Conservation (phyloP, 2,888 invertebrate genomes). For the Eulithis prunata region DNA sequence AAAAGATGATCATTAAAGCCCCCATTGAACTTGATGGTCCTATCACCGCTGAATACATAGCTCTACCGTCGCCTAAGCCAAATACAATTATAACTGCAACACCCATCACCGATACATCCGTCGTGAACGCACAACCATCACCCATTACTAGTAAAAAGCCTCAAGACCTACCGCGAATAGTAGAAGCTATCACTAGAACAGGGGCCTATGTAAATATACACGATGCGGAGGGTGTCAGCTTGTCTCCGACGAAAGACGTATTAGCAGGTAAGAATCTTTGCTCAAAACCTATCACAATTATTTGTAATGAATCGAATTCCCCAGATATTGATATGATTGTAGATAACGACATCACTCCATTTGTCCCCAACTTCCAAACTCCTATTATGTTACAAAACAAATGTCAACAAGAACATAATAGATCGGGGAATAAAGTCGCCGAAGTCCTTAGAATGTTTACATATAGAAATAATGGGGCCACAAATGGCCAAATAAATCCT, state of each 20-base stretch:
- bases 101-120: conserved; percentile 68
- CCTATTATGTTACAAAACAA: conserved; percentile 74
- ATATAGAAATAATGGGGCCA: conserved; percentile 62
- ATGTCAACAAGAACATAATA: conserved; percentile 59
- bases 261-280: conserved; percentile 87
- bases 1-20: conserved; percentile 86
- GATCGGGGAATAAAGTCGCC: conserved; percentile 68
- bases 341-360: conserved; percentile 69
- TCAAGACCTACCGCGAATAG: conserved; percentile 72
- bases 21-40: conserved; percentile 74
- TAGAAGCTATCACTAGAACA: conserved; percentile 78
- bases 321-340: conserved; percentile 56
- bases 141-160: conserved; percentile 59
- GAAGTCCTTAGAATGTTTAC: conserved; percentile 80
- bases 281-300: conserved; percentile 57
- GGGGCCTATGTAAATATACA: conserved; percentile 90
- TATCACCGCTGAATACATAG: conserved; percentile 82
- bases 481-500: conserved; percentile 48
- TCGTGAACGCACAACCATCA: conserved; percentile 54
- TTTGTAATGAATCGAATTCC: conserved; percentile 50
- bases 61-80: conserved; percentile 83
- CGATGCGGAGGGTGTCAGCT: conserved; percentile 85
- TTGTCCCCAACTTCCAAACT: conserved; percentile 78
- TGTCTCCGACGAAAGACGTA: conserved; percentile 85
- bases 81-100: conserved; percentile 86